Evolutionary conservation across 2,113 vertebrate genomes (phyloP).

Genomic region (Pseudois nayaur): DNA sequence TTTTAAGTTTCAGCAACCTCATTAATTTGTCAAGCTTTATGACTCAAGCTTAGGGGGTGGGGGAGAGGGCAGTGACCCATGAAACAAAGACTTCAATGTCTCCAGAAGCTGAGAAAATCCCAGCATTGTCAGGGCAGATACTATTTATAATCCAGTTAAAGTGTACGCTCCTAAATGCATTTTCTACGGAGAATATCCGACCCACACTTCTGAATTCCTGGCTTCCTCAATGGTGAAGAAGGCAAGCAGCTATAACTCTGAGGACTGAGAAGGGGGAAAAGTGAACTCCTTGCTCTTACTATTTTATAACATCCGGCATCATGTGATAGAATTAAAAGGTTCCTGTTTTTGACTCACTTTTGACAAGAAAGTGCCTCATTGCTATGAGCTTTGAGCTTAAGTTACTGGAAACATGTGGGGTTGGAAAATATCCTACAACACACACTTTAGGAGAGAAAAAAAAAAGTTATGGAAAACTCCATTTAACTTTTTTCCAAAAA

Average conservation of each 20-base stretch:
- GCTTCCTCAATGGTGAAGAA: neutral
- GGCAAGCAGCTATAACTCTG: neutral
- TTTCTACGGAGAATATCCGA: conserved; percentile 38
- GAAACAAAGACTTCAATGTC: conserved; percentile 82
- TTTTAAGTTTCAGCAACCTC: conserved; percentile 74
- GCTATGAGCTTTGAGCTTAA: conserved; percentile 28
- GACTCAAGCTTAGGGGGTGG: conserved; percentile 72
- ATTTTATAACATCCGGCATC: conserved; percentile 32
- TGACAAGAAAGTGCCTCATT: conserved; percentile 4
- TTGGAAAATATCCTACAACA: conserved; percentile 73
- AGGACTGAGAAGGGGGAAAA: neutral
- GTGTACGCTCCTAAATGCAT: conserved; percentile 65
- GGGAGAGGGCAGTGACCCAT: conserved; percentile 44
- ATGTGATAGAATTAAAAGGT: conserved; percentile 30
- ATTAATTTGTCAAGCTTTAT: conserved; percentile 80
- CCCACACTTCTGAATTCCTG: conserved; percentile 5
- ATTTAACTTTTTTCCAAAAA: conserved; percentile 55
- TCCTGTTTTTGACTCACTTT: conserved; percentile 51
- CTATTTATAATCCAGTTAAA: conserved; percentile 81
- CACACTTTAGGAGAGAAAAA: neutral
- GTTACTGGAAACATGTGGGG: conserved; percentile 25
- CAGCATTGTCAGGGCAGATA: conserved; percentile 75
- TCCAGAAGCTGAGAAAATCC: conserved; percentile 81
- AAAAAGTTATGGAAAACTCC: conserved; percentile 60
- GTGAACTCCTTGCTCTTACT: conserved; percentile 15